phyloP scores from a whole-genome alignment of 2,888 invertebrate genomes.

The Bellardia bayeri region DNA sequence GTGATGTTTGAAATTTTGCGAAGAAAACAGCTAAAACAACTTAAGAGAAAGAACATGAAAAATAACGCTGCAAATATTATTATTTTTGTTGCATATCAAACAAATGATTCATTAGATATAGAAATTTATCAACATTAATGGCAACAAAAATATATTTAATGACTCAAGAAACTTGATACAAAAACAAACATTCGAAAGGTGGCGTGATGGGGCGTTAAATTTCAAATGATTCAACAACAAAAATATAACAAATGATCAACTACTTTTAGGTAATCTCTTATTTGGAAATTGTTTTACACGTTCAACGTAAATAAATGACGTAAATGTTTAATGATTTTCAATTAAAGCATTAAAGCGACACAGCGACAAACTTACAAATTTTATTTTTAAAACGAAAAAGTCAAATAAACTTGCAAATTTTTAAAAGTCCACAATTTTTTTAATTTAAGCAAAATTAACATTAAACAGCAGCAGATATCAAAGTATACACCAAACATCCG shows the following conservation, averaged over 20 bases:
- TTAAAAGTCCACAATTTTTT: too few species aligned
- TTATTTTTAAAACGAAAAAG: too few species aligned
- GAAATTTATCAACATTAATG: conserved; percentile 31
- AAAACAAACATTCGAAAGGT: conserved; percentile 45
- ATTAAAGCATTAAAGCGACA: conserved; percentile 2
- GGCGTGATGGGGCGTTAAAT: conserved; percentile 61
- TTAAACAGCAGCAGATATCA: too few species aligned
- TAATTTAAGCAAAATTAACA: too few species aligned
- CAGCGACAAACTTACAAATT: too few species aligned
- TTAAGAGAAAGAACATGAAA: conserved; percentile 15
- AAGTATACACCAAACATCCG: too few species aligned
- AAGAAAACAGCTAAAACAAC: background rate
- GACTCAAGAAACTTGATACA: conserved; percentile 43
- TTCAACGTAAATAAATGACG: background rate
- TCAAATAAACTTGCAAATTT: too few species aligned
- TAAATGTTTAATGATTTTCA: background rate
- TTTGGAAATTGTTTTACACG: conserved; percentile 3
- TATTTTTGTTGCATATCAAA: conserved; percentile 43
- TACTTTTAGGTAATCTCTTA: background rate
- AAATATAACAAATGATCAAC: conserved; percentile 2
- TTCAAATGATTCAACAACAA: conserved; percentile 13
- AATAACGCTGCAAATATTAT: background rate
- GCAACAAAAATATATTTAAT: background rate
- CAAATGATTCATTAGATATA: conserved; percentile 46
- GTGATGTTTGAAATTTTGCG: conserved; percentile 35